Evolutionary conservation across 1,140 invertebrate species (phyloP), one percentile per base, ranked within the genome.

Genomic region (Anadara kagoshimensis): DNA sequence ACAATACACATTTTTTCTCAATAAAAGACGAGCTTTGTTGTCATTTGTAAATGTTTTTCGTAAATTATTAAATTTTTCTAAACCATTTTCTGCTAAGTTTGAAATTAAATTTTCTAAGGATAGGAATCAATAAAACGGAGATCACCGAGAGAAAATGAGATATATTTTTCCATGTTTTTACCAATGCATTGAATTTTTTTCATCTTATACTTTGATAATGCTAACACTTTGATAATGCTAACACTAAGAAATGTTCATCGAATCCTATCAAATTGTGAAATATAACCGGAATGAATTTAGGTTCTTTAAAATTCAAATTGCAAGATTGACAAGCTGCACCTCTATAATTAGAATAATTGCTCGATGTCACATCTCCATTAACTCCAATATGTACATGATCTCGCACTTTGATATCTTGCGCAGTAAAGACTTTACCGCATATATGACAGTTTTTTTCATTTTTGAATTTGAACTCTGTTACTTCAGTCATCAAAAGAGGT

Each of bases 81-180:
- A 11, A 26, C n/a, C 44, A 36, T 71, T 47, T 41, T 45, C 44
- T 36, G 10, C 47, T 47, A 47, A 20, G n/a, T 58, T 49, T 43
- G 29, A 16, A 5, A 54, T 56, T 18, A 61, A 14, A n/a, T 12
- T 24, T 12, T 45, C 44, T n/a, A 54, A 36, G 16, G 49, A 58
- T 44, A 69, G 4, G 36, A 44, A 53, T 78, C 68, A n/a, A 75
- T 49, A 57, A 75, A 71, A 5, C 51, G 29, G 8, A 76, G 24
- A 51, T 56, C 26, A 5, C 56, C 61, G 10, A 74, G 14, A 36
- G 58, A 69, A 51, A 77, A 79, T n/a, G 71, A 74, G 16, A 80
- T 73, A 58, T 75, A 78, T 36, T 73, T 82, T 67, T 91, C 90
- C 81, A 89, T 84, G 53, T 85, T 86, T 82, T 0, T 53, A 44